phyloP scores from a whole-genome alignment of 2,888 invertebrate genomes.

The Caenorhabditis uteleia region DNA sequence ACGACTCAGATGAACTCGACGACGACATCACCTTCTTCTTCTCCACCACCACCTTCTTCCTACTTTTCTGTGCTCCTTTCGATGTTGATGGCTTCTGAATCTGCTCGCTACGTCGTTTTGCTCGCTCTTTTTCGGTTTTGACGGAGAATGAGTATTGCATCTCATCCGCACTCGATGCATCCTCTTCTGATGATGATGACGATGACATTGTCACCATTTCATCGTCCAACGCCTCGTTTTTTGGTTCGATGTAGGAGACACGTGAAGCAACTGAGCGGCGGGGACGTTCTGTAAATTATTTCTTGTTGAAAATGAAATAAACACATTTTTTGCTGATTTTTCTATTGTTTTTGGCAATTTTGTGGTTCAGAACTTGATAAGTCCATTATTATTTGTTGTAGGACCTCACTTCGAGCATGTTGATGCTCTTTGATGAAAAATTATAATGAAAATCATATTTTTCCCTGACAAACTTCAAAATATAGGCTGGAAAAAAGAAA shows the following conservation, averaged over 20 bases:
- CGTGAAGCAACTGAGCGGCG: slow-evolving; percentile 4
- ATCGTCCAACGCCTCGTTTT: slow-evolving; percentile 3
- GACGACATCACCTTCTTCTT: slow-evolving; percentile 2
- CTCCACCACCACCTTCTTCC: no score
- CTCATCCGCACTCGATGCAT: neutral
- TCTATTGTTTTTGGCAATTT: slow-evolving; percentile 1
- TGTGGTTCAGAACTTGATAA: slow-evolving; percentile 14
- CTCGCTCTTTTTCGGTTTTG: neutral
- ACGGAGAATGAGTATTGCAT: slow-evolving; percentile 1
- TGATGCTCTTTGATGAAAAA: no score
- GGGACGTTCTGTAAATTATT: slow-evolving; percentile 6
- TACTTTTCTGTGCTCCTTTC: no score
- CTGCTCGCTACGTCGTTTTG: neutral
- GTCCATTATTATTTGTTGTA: slow-evolving; percentile 16
- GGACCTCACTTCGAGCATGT: no score
- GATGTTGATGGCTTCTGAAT: no score
- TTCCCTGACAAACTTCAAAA: no score
- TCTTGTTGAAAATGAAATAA: neutral
- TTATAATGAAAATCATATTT: no score
- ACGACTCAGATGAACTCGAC: neutral
- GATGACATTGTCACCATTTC: slow-evolving; percentile 9
- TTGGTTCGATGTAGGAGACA: slow-evolving; percentile 8
- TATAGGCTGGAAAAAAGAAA: no score
- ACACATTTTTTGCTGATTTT: neutral
- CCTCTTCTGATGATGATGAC: neutral